These are phyloP conservation scores for Hyperoplus lanceolatus DNA, from an alignment of 2,797 vertebrate species.

Conservation along the genomic window DNA sequence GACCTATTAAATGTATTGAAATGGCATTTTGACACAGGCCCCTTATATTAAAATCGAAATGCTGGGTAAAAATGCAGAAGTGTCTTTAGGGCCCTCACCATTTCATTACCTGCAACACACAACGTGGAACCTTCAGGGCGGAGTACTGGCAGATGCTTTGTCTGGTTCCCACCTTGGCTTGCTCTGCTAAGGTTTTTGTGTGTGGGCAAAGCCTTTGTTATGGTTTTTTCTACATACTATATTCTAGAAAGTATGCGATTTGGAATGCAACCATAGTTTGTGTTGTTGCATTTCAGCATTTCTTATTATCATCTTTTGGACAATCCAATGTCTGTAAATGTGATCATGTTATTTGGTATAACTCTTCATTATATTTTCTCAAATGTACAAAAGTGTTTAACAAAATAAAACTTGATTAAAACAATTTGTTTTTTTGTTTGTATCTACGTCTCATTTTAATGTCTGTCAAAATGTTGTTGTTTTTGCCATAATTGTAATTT, in stretches of 20 bases:
- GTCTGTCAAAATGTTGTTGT: neutral
- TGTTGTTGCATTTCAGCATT: neutral
- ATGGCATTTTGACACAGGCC: too few relatives aligned
- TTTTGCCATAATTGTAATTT: too few relatives aligned
- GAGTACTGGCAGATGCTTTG: neutral
- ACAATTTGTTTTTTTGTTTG: neutral
- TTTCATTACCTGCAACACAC: neutral
- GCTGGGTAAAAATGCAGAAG: neutral
- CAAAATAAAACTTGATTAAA: constrained; percentile 17
- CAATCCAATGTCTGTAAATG: neutral
- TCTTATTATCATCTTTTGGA: neutral
- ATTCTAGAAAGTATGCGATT: too few relatives aligned
- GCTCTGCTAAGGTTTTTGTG: neutral
- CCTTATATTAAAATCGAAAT: neutral
- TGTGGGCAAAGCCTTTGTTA: neutral
- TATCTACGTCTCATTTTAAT: neutral
- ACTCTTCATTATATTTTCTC: neutral
- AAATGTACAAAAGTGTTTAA: neutral
- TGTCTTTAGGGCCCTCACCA: too few relatives aligned
- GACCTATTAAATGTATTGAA: neutral
- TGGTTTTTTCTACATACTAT: neutral
- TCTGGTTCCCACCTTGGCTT: neutral
- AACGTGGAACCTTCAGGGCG: neutral
- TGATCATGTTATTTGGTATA: neutral
- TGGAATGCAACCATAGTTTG: neutral